Percentiles rank a stretch among this genome's conserved stretches.
phyloP scores from a whole-genome alignment of 2,113 vertebrate species.

The Coryphaenoides rupestris region DNA sequence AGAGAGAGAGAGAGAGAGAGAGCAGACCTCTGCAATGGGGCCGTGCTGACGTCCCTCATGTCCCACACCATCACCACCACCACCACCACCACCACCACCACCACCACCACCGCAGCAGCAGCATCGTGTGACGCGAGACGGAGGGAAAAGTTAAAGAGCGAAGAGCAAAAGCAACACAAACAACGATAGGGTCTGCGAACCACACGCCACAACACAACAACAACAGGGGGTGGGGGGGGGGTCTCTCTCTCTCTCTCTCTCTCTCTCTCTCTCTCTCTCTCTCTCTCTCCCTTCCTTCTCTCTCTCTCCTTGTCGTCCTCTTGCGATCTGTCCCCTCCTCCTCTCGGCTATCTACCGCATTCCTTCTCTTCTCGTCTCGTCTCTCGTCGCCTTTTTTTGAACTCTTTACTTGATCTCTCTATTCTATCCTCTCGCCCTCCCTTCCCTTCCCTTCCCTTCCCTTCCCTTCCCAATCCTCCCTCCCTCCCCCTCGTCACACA shows the following conservation, averaged over 20 bases:
- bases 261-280: too few species aligned
- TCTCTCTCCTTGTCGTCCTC: neutral
- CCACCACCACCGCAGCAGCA: too few species aligned
- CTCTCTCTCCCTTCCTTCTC: neutral
- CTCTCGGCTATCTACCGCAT: too few species aligned
- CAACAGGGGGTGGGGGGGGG: too few species aligned
- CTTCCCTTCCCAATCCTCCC: neutral
- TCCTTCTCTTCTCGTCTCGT: too few species aligned
- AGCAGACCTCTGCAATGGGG: too few species aligned
- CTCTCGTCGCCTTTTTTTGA: too few species aligned
- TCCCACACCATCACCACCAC: too few species aligned
- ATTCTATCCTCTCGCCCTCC: neutral
- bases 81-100: too few species aligned
- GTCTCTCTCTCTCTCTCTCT: too few species aligned
- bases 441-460: neutral
- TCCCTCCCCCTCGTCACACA: neutral
- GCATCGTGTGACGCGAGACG: too few species aligned
- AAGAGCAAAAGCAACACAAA: slow-evolving; percentile 34
- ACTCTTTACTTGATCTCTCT: neutral
- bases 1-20: slow-evolving; percentile 6
- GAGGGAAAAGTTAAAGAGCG: neutral
- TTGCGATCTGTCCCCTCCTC: neutral
- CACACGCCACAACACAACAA: slow-evolving; percentile 35
- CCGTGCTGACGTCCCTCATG: too few species aligned
- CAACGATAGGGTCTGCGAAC: slow-evolving; percentile 58